Conservation (phyloP, 1,140 invertebrate genomes). For the Geopemphigus sp. region DNA sequence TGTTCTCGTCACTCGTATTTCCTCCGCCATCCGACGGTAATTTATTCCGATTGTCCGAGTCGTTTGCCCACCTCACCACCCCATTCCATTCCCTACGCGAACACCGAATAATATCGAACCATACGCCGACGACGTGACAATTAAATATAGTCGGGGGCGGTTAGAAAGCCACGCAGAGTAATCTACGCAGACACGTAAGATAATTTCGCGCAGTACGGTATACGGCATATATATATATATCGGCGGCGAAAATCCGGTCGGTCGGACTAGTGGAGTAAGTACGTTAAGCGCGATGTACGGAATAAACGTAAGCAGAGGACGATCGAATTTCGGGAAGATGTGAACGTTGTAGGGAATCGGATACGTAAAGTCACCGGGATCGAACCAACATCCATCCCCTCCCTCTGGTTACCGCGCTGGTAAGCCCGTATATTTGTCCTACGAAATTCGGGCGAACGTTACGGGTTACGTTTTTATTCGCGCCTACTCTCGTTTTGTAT, state of each 20-base stretch:
- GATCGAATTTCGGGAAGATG: background rate
- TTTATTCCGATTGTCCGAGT: conserved; percentile 45
- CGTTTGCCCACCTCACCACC: background rate
- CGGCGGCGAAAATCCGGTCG: background rate
- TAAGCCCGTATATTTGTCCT: background rate
- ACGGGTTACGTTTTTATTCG: background rate
- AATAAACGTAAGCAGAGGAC: too few species aligned
- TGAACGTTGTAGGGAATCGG: conserved; percentile 12
- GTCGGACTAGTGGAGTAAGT: too few species aligned
- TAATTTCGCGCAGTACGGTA: too few species aligned
- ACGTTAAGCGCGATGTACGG: too few species aligned
- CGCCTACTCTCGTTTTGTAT: too few species aligned
- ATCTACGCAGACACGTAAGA: background rate
- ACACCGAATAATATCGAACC: conserved; percentile 21
- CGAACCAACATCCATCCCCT: too few species aligned
- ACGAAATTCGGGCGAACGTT: conserved; percentile 6
- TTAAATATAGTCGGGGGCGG: conserved; percentile 27
- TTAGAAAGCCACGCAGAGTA: background rate
- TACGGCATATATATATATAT: background rate
- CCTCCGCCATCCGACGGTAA: conserved; percentile 25
- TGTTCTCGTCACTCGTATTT: conserved; percentile 43
- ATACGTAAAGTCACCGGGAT: background rate
- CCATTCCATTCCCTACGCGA: background rate
- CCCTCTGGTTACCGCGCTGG: too few species aligned
- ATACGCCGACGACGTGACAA: conserved; percentile 18